Evolutionary conservation across 2,888 invertebrate genomes (phyloP).

Genomic region (Copidosoma aretas): DNA sequence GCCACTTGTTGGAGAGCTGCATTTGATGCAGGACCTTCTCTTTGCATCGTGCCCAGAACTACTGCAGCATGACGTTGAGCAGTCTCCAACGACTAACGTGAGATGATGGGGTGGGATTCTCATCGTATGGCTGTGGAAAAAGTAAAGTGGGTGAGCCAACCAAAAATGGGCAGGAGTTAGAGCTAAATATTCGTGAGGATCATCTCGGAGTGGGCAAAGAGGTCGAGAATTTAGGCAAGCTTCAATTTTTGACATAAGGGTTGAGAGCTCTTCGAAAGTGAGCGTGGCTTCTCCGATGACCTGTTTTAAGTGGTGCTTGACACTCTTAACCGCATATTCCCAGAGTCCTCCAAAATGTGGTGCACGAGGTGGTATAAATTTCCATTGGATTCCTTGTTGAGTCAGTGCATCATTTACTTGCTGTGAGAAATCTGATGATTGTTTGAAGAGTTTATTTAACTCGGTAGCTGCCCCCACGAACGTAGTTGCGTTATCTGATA

Average conservation of each 20-base stretch:
- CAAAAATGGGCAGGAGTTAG: slow-evolving; percentile 12
- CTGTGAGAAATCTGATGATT: not conserved
- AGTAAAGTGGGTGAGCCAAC: not conserved
- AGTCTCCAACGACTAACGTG: slow-evolving; percentile 42
- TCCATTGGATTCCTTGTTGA: not conserved
- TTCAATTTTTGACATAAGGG: slow-evolving; percentile 1
- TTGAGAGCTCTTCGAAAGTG: slow-evolving; percentile 5
- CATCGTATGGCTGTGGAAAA: not conserved
- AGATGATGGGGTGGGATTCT: not conserved
- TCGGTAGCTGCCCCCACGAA: slow-evolving; percentile 44
- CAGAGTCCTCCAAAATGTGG: slow-evolving; percentile 9
- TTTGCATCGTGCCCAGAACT: slow-evolving; percentile 44
- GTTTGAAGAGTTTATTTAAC: slow-evolving; percentile 6
- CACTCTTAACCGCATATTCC: not conserved
- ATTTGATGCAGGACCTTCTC: slow-evolving; percentile 42
- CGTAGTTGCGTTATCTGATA: slow-evolving; percentile 49
- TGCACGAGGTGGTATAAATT: slow-evolving; percentile 10
- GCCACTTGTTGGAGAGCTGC: slow-evolving; percentile 46
- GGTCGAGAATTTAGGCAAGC: slow-evolving; percentile 14
- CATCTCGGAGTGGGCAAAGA: not conserved
- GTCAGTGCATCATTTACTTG: not conserved
- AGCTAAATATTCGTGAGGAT: not conserved
- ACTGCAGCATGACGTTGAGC: slow-evolving; percentile 39
- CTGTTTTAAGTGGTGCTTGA: slow-evolving; percentile 6
- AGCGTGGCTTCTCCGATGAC: not conserved